A percentile compares a stretch with the other conserved stretches of the same genome.
Conservation (phyloP, 2,113 vertebrate species). For the Capreolus pygargus region DNA sequence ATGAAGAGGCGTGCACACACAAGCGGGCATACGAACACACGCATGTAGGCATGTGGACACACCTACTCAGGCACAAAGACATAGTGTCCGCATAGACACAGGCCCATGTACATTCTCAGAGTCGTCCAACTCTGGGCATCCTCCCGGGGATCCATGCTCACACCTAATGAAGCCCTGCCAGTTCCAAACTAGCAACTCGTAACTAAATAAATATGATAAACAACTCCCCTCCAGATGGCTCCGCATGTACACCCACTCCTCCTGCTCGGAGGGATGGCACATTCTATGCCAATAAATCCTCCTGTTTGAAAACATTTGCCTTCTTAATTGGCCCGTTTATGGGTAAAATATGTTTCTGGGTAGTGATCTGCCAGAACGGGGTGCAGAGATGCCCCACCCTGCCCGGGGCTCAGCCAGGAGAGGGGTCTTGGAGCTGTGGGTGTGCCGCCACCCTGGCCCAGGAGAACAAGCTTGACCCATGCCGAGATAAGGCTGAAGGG, state of each 20-base stretch:
- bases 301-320: slow-evolving; percentile 85
- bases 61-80: neutral
- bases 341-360: slow-evolving; percentile 82
- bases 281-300: slow-evolving; percentile 83
- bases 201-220: slow-evolving; percentile 85
- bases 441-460: accelerated
- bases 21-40: neutral
- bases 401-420: neutral
- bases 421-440: neutral
- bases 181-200: slow-evolving; percentile 77
- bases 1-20: neutral
- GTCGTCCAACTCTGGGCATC: neutral
- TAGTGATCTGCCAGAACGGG: slow-evolving; percentile 64
- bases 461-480: neutral
- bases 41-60: no score
- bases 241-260: slow-evolving; percentile 78
- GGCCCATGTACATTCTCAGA: neutral
- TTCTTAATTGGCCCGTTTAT: slow-evolving; percentile 84
- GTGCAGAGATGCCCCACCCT: neutral
- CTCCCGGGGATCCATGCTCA: slow-evolving; percentile 62
- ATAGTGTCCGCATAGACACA: neutral
- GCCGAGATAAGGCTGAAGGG: neutral
- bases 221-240: slow-evolving; percentile 85
- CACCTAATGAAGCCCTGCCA: slow-evolving; percentile 75
- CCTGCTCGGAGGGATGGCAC: slow-evolving; percentile 76